A percentile compares a stretch with the other conserved stretches of the same genome.
Evolutionary conservation across 2,888 invertebrate genomes (phyloP).

Genomic region (Calliphora vomitoria): DNA sequence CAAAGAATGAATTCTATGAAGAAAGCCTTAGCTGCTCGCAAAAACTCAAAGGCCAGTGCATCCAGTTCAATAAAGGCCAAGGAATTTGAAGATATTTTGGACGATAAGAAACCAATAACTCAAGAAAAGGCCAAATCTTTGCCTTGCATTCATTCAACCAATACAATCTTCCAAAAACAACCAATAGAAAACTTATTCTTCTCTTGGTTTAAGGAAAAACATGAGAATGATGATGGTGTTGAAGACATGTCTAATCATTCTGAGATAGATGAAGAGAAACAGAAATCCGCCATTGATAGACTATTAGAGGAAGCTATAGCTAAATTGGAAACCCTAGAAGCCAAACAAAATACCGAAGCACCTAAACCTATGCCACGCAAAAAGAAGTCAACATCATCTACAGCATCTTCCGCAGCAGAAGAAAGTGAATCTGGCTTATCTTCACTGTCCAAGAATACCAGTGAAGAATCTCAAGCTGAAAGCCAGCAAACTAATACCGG

Average conservation of each 20-base stretch:
- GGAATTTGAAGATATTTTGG: constrained; percentile 69
- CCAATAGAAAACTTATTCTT: constrained; percentile 80
- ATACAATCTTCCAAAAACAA: constrained; percentile 77
- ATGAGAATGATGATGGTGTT: constrained; percentile 43
- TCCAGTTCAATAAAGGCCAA: not conserved
- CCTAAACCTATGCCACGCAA: constrained; percentile 16
- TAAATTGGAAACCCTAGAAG: constrained; percentile 54
- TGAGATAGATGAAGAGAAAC: constrained; percentile 74
- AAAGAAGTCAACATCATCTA: constrained; percentile 18
- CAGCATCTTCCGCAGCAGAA: constrained; percentile 76
- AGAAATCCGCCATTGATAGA: constrained; percentile 77
- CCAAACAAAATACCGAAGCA: constrained; percentile 26
- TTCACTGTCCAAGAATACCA: constrained; percentile 78
- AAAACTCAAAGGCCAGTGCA: not conserved
- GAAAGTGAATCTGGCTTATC: constrained; percentile 81
- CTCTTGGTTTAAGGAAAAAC: constrained; percentile 80
- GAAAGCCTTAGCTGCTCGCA: constrained; percentile 22
- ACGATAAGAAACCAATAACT: constrained; percentile 8
- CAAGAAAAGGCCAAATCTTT: constrained; percentile 1
- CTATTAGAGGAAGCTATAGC: constrained; percentile 79
- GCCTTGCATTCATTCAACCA: constrained; percentile 47
- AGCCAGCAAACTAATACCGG: constrained; percentile 7
- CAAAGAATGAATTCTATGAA: constrained; percentile 56
- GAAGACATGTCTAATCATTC: not conserved
- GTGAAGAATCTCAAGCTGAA: constrained; percentile 80